phyloP scores from a whole-genome alignment of 2,888 invertebrate genomes.

The Dryomyza anilis region DNA sequence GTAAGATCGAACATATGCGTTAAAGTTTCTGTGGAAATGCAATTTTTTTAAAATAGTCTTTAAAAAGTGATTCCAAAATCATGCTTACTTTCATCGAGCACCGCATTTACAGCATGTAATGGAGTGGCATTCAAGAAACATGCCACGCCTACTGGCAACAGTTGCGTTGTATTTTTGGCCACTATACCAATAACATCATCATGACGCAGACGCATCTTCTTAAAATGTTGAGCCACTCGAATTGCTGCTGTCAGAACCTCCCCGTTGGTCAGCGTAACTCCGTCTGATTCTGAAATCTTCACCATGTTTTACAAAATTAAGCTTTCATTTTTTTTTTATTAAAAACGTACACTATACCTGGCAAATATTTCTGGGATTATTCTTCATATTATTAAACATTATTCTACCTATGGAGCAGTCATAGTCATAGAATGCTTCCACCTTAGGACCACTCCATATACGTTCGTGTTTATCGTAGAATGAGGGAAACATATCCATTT shows the following conservation, averaged over 20 bases:
- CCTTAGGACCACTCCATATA: slow-evolving; percentile 40
- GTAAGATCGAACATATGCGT: slow-evolving; percentile 41
- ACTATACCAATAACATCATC: slow-evolving; percentile 46
- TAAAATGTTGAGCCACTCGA: slow-evolving; percentile 40
- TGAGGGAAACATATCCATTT: slow-evolving; percentile 16
- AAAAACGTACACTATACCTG: slow-evolving; percentile 35
- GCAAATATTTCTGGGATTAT: slow-evolving; percentile 39
- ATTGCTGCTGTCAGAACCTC: slow-evolving; percentile 43
- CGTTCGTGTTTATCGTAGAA: slow-evolving; percentile 26
- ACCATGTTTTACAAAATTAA: no score
- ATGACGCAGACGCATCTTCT: slow-evolving; percentile 32
- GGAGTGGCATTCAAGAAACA: slow-evolving; percentile 48
- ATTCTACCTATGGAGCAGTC: slow-evolving; percentile 46
- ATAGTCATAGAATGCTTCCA: slow-evolving; percentile 38
- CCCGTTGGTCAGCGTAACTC: slow-evolving; percentile 37
- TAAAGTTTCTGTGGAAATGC: slow-evolving; percentile 37
- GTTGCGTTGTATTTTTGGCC: slow-evolving; percentile 44
- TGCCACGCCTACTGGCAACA: slow-evolving; percentile 46
- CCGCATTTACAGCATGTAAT: slow-evolving; percentile 46
- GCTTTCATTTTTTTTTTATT: neutral
- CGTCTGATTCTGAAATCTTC: slow-evolving; percentile 46
- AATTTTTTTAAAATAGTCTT: neutral
- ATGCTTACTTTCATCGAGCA: slow-evolving; percentile 35
- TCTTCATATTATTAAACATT: slow-evolving; percentile 41
- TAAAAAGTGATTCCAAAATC: neutral